Percentiles rank a stretch among this genome's conserved stretches.
These are phyloP conservation scores for Thunnus albacares DNA, from an alignment of 2,797 vertebrate genomes.

Conservation along the genomic window DNA sequence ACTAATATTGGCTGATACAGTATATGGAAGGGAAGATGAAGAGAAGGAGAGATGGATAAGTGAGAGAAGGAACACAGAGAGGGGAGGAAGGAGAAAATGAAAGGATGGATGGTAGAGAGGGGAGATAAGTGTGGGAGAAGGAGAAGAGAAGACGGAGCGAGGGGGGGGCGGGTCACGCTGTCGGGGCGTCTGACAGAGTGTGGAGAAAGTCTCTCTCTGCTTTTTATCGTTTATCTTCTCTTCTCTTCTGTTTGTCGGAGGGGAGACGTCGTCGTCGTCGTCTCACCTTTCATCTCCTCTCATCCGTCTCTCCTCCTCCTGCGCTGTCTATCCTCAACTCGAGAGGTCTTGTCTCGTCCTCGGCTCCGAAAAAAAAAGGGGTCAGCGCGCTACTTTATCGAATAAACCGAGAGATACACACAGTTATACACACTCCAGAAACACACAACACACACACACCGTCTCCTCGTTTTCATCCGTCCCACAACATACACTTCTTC, in stretches of 20 bases:
- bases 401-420: slow-evolving; percentile 11
- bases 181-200: slow-evolving; percentile 51
- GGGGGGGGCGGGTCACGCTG: slow-evolving; percentile 14
- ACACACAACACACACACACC: neutral
- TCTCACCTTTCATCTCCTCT: slow-evolving; percentile 56
- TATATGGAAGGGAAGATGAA: neutral
- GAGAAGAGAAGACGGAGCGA: neutral
- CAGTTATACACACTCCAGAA: neutral
- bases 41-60: neutral
- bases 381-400: neutral
- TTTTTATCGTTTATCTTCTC: slow-evolving; percentile 42
- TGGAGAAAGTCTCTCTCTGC: slow-evolving; percentile 67
- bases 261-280: slow-evolving; percentile 9
- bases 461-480: neutral
- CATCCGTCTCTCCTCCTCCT: slow-evolving; percentile 46
- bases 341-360: slow-evolving; percentile 10
- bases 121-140: neutral
- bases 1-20: neutral
- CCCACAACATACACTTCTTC: slow-evolving; percentile 20
- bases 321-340: slow-evolving; percentile 42
- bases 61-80: too few species aligned
- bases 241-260: slow-evolving; percentile 14
- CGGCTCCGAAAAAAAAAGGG: too few species aligned
- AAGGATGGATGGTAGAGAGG: neutral
- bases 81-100: neutral